phyloP scores from a whole-genome alignment of 2,888 invertebrate species.

The Tanytarsus gracilentus region DNA sequence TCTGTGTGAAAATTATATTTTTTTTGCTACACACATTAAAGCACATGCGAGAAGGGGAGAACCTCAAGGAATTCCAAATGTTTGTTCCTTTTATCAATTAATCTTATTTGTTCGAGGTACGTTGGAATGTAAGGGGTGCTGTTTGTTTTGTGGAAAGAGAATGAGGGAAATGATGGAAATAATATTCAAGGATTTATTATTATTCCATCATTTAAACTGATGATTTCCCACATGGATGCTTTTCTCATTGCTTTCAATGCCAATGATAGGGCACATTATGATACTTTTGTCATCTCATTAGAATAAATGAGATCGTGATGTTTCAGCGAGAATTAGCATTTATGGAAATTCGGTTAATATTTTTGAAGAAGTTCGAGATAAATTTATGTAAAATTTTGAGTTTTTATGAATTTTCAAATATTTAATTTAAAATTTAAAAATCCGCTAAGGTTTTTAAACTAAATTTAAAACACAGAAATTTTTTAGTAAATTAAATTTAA shows the following conservation, averaged over 20 bases:
- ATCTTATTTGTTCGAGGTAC: conserved; percentile 21
- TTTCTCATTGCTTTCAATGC: not conserved
- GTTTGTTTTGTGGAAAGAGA: not conserved
- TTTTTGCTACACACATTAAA: not conserved
- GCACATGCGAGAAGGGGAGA: not conserved
- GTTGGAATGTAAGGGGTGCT: conserved; percentile 5
- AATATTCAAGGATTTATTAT: conserved; percentile 17
- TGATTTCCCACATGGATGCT: not conserved
- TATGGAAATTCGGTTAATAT: too few relatives aligned
- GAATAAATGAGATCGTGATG: conserved; percentile 12
- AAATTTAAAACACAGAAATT: too few relatives aligned
- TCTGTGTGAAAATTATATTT: too few relatives aligned
- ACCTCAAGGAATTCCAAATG: not conserved
- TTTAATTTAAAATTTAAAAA: too few relatives aligned
- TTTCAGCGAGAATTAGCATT: not conserved
- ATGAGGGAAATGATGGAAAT: not conserved
- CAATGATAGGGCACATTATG: not conserved
- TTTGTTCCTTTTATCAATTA: conserved; percentile 18
- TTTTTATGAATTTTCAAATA: too few relatives aligned
- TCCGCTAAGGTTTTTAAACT: too few relatives aligned
- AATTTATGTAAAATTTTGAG: too few relatives aligned
- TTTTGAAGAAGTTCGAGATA: too few relatives aligned
- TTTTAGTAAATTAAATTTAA: too few relatives aligned
- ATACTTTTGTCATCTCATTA: not conserved
- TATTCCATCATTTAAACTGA: conserved; percentile 21